Conservation (phyloP, 2,113 vertebrate species). For the Echinops telfairi region DNA sequence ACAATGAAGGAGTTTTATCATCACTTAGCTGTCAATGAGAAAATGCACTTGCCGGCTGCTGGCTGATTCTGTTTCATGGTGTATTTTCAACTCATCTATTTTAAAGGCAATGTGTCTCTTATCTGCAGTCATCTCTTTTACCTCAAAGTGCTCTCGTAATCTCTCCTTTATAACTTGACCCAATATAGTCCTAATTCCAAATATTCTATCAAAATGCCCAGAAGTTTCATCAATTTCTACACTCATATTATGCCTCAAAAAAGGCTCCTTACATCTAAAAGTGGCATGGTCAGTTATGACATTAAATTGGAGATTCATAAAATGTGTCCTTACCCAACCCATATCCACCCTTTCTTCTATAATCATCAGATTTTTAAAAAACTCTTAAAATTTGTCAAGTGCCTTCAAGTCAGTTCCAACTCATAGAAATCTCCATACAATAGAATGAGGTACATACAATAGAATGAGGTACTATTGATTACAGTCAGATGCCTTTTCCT, state of each 20-base stretch:
- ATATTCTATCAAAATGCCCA: slow-evolving; percentile 15
- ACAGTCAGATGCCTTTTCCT: too few relatives aligned
- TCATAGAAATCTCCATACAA: background rate
- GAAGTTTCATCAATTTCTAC: background rate
- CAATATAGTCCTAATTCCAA: slow-evolving; percentile 35
- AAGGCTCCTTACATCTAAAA: background rate
- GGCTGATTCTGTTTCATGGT: slow-evolving; percentile 42
- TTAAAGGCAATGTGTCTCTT: slow-evolving; percentile 61
- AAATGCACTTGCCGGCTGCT: slow-evolving; percentile 55
- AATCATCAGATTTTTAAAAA: slow-evolving; percentile 37
- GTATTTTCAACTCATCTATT: slow-evolving; percentile 75
- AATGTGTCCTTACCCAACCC: background rate
- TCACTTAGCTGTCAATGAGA: slow-evolving; percentile 46
- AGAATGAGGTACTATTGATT: background rate
- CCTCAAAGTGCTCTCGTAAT: slow-evolving; percentile 16
- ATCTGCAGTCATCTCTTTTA: slow-evolving; percentile 36
- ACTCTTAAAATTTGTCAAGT: slow-evolving; percentile 8
- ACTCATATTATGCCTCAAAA: background rate
- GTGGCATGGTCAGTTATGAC: background rate
- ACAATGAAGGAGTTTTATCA: slow-evolving; percentile 31
- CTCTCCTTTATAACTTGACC: slow-evolving; percentile 38
- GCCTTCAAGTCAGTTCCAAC: background rate
- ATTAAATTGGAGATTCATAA: background rate
- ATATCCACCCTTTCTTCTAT: background rate
- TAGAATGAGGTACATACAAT: background rate